Evolutionary conservation across 2,888 invertebrate species (phyloP).

Genomic region (Leucoptera coffeella): DNA sequence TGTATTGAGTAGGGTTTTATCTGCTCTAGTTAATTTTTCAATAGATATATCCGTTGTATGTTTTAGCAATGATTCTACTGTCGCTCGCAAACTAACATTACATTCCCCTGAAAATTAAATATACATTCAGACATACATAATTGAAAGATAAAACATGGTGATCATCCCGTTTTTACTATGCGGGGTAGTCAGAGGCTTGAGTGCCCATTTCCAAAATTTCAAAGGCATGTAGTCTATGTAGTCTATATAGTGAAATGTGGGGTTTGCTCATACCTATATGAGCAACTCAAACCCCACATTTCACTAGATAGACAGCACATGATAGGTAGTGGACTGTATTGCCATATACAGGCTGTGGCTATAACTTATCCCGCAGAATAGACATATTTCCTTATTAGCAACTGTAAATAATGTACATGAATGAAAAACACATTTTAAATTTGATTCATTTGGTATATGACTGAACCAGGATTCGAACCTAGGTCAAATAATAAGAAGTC

Average conservation of each 20-base stretch:
- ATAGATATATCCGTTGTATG: slow-evolving; percentile 29
- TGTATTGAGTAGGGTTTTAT: slow-evolving; percentile 24
- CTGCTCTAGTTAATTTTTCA: slow-evolving; percentile 24
- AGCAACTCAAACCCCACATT: too few relatives aligned
- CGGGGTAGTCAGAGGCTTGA: too few relatives aligned
- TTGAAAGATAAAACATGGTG: not conserved
- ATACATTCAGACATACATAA: not conserved
- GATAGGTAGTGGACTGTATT: too few relatives aligned
- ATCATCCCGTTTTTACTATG: not conserved
- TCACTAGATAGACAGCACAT: too few relatives aligned
- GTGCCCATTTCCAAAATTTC: too few relatives aligned
- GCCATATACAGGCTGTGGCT: too few relatives aligned
- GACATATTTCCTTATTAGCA: too few relatives aligned
- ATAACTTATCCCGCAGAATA: too few relatives aligned
- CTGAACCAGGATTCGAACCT: too few relatives aligned
- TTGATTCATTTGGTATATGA: too few relatives aligned
- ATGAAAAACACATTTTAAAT: too few relatives aligned
- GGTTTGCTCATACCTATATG: slow-evolving; percentile 1
- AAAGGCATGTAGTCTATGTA: not conserved
- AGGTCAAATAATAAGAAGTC: not conserved
- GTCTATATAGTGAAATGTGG: not conserved
- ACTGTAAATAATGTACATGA: too few relatives aligned
- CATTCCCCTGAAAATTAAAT: slow-evolving; percentile 34
- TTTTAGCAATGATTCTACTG: slow-evolving; percentile 22
- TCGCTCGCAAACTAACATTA: slow-evolving; percentile 26